phyloP scores from a whole-genome alignment of 2,797 vertebrate species.

The Limnodromus scolopaceus region DNA sequence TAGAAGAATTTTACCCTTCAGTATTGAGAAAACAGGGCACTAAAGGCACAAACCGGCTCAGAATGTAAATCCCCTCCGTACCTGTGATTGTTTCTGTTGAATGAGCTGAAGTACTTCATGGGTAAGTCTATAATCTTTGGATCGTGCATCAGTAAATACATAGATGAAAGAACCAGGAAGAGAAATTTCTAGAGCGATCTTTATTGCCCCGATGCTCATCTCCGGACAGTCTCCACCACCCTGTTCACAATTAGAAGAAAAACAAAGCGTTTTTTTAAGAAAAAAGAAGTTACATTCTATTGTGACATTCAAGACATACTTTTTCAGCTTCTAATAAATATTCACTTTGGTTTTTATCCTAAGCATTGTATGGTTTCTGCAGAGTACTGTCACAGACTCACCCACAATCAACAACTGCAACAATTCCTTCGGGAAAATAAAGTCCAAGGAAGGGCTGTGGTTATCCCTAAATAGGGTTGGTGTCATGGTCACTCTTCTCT shows the following conservation, averaged over 20 bases:
- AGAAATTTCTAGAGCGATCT: slow-evolving; percentile 97
- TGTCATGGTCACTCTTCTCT: accelerated
- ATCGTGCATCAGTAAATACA: slow-evolving; percentile 96
- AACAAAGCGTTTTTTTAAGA: neutral
- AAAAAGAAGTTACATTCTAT: neutral
- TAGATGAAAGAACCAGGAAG: slow-evolving; percentile 96
- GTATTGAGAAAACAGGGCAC: neutral
- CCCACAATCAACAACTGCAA: neutral
- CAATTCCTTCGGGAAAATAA: neutral
- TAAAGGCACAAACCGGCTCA: neutral
- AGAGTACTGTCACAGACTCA: neutral
- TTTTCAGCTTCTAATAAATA: neutral
- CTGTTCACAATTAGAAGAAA: slow-evolving; percentile 72
- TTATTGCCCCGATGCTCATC: slow-evolving; percentile 99
- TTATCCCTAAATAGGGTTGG: neutral
- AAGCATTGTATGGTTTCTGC: neutral
- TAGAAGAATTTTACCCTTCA: neutral
- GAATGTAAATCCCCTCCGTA: slow-evolving; percentile 43
- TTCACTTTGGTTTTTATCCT: neutral
- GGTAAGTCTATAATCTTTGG: slow-evolving; percentile 94
- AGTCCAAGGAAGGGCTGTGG: neutral
- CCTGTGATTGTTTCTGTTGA: slow-evolving; percentile 98
- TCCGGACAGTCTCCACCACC: slow-evolving; percentile 98
- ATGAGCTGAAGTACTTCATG: slow-evolving; percentile 96
- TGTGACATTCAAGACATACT: neutral